Conservation (phyloP, 1,140 invertebrate genomes). For the Trichonephila clavipes region DNA sequence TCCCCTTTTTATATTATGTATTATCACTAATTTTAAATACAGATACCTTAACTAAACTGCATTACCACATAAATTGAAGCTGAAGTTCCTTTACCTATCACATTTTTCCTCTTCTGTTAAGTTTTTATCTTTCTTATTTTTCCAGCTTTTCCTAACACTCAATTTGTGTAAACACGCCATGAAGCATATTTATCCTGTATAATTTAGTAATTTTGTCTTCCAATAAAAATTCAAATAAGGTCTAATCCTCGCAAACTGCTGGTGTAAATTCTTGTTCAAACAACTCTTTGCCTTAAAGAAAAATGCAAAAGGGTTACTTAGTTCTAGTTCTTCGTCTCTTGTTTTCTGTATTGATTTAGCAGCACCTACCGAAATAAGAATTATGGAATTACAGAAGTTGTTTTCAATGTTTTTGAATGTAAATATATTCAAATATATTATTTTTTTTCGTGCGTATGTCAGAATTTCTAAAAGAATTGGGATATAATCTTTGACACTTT, state of each 20-base stretch:
- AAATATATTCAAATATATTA: too few relatives aligned
- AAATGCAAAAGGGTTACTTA: background rate
- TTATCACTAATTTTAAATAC: too few relatives aligned
- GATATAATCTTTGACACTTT: too few relatives aligned
- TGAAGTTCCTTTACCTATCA: background rate
- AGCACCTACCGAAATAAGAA: too few relatives aligned
- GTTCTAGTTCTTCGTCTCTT: background rate
- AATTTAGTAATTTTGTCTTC: background rate
- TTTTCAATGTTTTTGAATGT: too few relatives aligned
- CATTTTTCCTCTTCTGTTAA: background rate
- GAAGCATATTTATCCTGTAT: conserved; percentile 19
- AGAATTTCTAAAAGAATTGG: too few relatives aligned
- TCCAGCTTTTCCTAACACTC: background rate
- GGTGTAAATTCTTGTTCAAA: background rate
- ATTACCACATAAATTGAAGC: too few relatives aligned
- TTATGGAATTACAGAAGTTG: too few relatives aligned
- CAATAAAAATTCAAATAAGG: conserved; percentile 30
- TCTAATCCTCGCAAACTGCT: background rate
- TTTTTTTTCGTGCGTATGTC: too few relatives aligned
- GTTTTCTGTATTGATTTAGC: too few relatives aligned
- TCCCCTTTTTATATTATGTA: too few relatives aligned
- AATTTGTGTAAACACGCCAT: background rate
- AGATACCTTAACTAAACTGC: too few relatives aligned
- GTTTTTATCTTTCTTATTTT: background rate
- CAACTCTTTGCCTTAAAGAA: background rate